phyloP scores from a whole-genome alignment of 2,113 vertebrate species.

The Podilymbus podiceps region DNA sequence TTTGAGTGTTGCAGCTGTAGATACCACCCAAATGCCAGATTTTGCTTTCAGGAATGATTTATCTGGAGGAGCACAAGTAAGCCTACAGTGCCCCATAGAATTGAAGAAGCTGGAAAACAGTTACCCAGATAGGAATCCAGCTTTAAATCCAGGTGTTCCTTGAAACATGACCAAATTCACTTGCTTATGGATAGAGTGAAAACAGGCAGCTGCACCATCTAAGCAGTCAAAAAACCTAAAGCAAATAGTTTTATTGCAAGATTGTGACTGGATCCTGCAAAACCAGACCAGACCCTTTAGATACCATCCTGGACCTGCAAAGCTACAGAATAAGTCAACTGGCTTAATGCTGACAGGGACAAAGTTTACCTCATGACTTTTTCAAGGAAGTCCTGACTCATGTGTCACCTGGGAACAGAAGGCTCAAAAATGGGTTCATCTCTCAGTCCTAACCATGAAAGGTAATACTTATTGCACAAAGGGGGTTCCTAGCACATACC shows the following conservation, averaged over 20 bases:
- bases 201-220: not conserved
- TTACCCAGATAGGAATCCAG: not conserved
- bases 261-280: not conserved
- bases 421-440: too few relatives aligned
- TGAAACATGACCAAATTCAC: not conserved
- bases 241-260: not conserved
- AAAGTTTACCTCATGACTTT: not conserved
- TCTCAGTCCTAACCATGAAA: not conserved
- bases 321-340: not conserved
- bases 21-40: not conserved
- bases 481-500: not conserved
- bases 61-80: not conserved
- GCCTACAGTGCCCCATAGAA: not conserved
- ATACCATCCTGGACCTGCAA: not conserved
- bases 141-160: slow-evolving; percentile 26
- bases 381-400: not conserved
- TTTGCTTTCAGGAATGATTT: not conserved
- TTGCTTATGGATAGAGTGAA: not conserved
- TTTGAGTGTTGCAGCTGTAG: not conserved
- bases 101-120: not conserved
- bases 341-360: not conserved
- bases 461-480: not conserved
- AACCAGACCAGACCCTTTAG: not conserved
- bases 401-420: not conserved
- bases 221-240: not conserved